Base-by-base conservation (phyloP, 1,140 invertebrate species). In the Teleopsis dalmanni region DNA sequence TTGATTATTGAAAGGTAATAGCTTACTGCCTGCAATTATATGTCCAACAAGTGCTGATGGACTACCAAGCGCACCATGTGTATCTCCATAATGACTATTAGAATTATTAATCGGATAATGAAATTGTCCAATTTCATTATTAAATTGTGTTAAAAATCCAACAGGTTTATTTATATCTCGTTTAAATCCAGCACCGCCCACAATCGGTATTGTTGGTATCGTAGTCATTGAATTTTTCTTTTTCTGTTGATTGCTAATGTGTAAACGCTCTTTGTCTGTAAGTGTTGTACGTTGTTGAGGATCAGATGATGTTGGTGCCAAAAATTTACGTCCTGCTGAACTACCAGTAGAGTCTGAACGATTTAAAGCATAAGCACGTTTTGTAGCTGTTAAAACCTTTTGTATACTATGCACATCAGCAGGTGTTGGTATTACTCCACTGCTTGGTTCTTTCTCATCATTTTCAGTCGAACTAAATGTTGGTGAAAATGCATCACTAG, bases 231-330 rank as follows among this genome's bases (percentile, higher is more conserved):
- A 67, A 29, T 62, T 62, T 54, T 71, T 71, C 31, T 71, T 71
- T 3, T 66, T 48, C 38, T 66, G 65, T 37, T 61, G 62, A 25
- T 56, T 67, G 40, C 50, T 62, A 23, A 67, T 67, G 36, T 67
- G 60, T n/a, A 67, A 43, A 14, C 66, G 56, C 49, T 71, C 67
- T 65, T 91, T 91, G 42, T 87, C 85, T 9, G 81, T 76, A 7
- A 67, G 38, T 19, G 64, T 66, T 1, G 59, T 57, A 31, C 86
- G 73, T 41, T 86, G 82, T 19, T 48, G 47, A 19, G 87, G 87
- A 75, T 93, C 90, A 35, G 88, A 92, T 34, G 92, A 70, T 0
- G 89, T 91, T 19, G 91, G 90, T 13, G 88, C 88, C 48, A 95
- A 72, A 71, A 86, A 92, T 60, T 93, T 92, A 48, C 89, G 78